phyloP scores from a whole-genome alignment of 2,888 invertebrate species.

The Perdita meconis region DNA sequence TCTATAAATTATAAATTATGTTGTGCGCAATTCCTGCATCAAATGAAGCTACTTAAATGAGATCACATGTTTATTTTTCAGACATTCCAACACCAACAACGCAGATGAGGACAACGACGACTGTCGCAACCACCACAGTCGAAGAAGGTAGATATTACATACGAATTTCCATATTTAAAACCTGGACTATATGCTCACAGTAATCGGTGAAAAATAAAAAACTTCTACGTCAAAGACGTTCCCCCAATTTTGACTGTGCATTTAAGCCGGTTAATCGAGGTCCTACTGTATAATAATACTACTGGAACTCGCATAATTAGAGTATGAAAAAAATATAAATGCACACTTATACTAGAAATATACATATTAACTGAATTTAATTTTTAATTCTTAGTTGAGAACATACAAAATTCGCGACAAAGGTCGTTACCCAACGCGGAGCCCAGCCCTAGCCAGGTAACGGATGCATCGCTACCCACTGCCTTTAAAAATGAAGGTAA shows the following conservation, averaged over 20 bases:
- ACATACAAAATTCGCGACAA: conserved; percentile 72
- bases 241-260: too few species aligned
- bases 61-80: conserved; percentile 68
- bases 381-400: conserved; percentile 74
- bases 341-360: neutral
- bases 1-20: too few species aligned
- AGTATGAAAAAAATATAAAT: neutral
- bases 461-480: conserved; percentile 76
- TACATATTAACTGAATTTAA: neutral
- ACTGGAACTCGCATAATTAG: neutral
- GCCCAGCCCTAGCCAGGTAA: conserved; percentile 76
- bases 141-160: conserved; percentile 70
- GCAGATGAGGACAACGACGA: conserved; percentile 69
- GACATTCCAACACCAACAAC: conserved; percentile 79
- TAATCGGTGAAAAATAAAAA: too few species aligned
- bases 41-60: too few species aligned
- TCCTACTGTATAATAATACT: too few species aligned
- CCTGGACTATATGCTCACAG: too few species aligned
- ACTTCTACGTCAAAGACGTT: too few species aligned
- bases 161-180: too few species aligned
- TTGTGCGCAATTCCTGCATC: too few species aligned
- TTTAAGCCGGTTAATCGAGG: too few species aligned
- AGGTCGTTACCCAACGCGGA: conserved; percentile 73
- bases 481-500: conserved; percentile 75
- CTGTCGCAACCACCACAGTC: conserved; percentile 69